Evolutionary conservation across 2,113 vertebrate genomes (phyloP).

Genomic region (Recurvirostra avosetta): DNA sequence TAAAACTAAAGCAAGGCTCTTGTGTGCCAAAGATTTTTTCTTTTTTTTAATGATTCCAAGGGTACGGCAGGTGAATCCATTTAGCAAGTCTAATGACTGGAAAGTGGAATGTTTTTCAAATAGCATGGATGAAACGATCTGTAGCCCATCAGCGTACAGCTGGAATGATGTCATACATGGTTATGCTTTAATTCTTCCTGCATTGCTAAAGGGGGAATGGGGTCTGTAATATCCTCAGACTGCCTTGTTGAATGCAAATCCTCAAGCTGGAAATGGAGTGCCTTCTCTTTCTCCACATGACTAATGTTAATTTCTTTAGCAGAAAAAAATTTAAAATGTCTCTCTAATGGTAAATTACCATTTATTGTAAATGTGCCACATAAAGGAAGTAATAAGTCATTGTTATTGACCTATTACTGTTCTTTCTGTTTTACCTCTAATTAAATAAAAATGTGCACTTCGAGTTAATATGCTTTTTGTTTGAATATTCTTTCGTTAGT

Average conservation of each 20-base stretch:
- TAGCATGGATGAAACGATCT: constrained; percentile 58
- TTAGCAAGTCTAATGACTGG: constrained; percentile 69
- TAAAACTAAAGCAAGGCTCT: neutral
- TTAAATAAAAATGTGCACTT: constrained; percentile 80
- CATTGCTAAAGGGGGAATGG: constrained; percentile 50
- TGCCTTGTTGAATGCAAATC: constrained; percentile 68
- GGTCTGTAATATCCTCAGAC: constrained; percentile 50
- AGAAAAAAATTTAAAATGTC: constrained; percentile 65
- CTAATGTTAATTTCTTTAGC: constrained; percentile 73
- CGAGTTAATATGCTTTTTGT: constrained; percentile 70
- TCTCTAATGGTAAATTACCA: constrained; percentile 78
- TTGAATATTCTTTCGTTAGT: constrained; percentile 61
- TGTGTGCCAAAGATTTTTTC: neutral
- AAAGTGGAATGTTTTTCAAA: constrained; percentile 71
- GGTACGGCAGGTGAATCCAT: constrained; percentile 56
- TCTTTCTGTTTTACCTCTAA: constrained; percentile 74
- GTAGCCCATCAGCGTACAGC: constrained; percentile 60
- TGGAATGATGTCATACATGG: constrained; percentile 73
- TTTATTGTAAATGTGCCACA: constrained; percentile 79
- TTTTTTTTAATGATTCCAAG: constrained; percentile 31
- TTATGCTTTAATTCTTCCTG: constrained; percentile 74
- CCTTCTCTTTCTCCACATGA: constrained; percentile 63
- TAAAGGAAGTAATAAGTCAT: constrained; percentile 80
- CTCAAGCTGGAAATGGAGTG: constrained; percentile 55
- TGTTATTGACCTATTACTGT: constrained; percentile 78